These are phyloP conservation scores for Tenrec ecaudatus DNA, from an alignment of 2,113 vertebrate genomes.

Conservation along the genomic window DNA sequence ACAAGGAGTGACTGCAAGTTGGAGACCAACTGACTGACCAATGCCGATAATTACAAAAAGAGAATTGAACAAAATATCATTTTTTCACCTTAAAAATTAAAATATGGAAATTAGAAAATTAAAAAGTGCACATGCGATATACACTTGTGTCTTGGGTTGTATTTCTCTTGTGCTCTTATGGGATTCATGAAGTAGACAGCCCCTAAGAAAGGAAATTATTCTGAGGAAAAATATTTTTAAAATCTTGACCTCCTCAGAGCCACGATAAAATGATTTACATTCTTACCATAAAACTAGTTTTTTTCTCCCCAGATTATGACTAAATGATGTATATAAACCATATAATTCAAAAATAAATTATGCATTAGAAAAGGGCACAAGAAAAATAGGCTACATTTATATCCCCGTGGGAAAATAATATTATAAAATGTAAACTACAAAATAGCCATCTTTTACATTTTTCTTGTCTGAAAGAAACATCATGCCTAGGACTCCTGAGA, in stretches of 20 bases:
- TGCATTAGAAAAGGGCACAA: not conserved
- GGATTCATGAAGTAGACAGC: not conserved
- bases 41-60: not conserved
- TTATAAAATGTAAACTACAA: slow-evolving; percentile 2
- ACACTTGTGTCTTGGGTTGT: not conserved
- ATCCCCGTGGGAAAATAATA: not conserved
- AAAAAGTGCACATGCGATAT: not conserved
- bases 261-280: not conserved
- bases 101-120: not conserved
- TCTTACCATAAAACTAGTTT: slow-evolving; percentile 2
- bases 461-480: not conserved
- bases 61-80: not conserved
- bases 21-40: not conserved
- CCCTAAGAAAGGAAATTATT: slow-evolving; percentile 14
- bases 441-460: not conserved
- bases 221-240: not conserved
- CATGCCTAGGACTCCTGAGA: not conserved
- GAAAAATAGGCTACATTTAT: not conserved
- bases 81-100: not conserved
- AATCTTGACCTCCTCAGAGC: not conserved
- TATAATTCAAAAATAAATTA: slow-evolving; percentile 24
- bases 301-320: not conserved
- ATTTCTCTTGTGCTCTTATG: not conserved
- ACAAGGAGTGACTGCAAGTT: not conserved
- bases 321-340: not conserved